These are phyloP conservation scores for Thymelicus lineola DNA, from an alignment of 2,888 invertebrate genomes.

Conservation along the genomic window DNA sequence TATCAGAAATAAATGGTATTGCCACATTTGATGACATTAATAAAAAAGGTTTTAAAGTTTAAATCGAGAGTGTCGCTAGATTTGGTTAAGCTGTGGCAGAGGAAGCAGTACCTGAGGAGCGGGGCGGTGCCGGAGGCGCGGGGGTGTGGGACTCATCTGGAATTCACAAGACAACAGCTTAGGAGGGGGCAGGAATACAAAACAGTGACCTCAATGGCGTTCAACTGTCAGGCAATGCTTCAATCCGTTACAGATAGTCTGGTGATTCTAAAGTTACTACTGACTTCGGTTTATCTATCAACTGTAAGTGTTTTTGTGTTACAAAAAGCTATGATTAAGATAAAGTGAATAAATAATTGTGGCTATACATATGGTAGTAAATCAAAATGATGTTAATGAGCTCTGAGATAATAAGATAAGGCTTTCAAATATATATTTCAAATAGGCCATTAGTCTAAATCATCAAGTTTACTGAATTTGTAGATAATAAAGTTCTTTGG, in stretches of 20 bases:
- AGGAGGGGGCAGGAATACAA: conserved; percentile 69
- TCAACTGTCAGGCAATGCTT: conserved; percentile 26
- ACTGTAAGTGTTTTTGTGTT: too few relatives aligned
- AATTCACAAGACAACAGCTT: conserved; percentile 83
- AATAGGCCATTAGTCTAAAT: too few relatives aligned
- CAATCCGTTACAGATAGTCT: conserved; percentile 12
- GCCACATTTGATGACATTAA: neutral
- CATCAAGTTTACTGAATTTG: too few relatives aligned
- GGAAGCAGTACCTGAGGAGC: conserved; percentile 81
- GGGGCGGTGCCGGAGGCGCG: conserved; percentile 82
- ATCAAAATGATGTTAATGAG: too few relatives aligned
- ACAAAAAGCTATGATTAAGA: too few relatives aligned
- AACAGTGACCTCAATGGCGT: conserved; percentile 50
- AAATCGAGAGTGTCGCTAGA: conserved; percentile 33
- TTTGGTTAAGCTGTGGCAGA: conserved; percentile 40
- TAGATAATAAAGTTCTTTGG: neutral
- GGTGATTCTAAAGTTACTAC: conserved; percentile 20
- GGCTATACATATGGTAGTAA: too few relatives aligned
- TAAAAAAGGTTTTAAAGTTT: neutral
- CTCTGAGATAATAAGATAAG: too few relatives aligned
- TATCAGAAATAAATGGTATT: neutral
- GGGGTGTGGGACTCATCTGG: conserved; percentile 84
- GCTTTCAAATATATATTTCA: too few relatives aligned
- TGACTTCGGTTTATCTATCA: too few relatives aligned
- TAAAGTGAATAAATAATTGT: too few relatives aligned